Evolutionary conservation across 1,140 invertebrate species (phyloP).

Genomic region (Aphelenchoides fujianensis): DNA sequence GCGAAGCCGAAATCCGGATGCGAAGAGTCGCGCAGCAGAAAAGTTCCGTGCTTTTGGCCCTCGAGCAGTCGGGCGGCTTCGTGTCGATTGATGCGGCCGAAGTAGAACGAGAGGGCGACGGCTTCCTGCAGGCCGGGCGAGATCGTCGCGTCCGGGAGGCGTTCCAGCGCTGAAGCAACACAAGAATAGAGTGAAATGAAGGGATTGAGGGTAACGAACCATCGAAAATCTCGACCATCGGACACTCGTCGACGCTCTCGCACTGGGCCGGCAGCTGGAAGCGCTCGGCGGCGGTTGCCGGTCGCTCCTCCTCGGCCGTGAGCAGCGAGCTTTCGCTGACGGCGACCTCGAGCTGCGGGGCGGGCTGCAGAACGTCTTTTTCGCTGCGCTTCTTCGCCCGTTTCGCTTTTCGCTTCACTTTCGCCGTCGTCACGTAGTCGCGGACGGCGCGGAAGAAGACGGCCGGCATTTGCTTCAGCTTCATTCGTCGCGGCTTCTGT

Average conservation of each 20-base stretch:
- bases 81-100: constrained; percentile 76
- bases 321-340: background rate
- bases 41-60: constrained; percentile 86
- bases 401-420: background rate
- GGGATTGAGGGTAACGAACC: background rate
- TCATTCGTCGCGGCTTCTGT: background rate
- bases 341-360: background rate
- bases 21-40: constrained; percentile 86
- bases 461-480: background rate
- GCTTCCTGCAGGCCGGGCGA: constrained; percentile 81
- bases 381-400: background rate
- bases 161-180: background rate
- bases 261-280: background rate
- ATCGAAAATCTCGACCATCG: background rate
- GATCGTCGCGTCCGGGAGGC: background rate
- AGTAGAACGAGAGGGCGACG: constrained; percentile 88
- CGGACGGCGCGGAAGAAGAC: background rate
- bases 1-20: constrained; percentile 96
- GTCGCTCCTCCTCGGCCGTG: background rate
- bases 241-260: background rate
- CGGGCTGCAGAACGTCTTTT: too few species aligned
- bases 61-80: constrained; percentile 89
- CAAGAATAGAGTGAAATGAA: background rate
- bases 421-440: background rate
- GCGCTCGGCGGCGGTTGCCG: background rate